Conservation (phyloP, 2,113 vertebrate species). For the Perccottus glenii region DNA sequence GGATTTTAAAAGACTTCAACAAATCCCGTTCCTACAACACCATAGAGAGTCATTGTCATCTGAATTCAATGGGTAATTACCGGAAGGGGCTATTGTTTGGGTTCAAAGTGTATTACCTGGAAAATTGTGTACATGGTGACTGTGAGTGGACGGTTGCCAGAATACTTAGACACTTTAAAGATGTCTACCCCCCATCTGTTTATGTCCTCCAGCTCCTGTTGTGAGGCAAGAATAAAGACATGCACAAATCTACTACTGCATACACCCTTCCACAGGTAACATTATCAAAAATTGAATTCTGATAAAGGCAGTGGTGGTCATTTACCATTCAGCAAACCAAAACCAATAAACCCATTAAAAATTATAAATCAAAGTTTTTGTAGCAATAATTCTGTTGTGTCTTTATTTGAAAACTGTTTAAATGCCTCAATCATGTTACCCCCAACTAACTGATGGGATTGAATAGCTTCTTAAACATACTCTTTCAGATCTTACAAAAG, state of each 20-base stretch:
- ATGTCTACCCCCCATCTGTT: constrained; percentile 91
- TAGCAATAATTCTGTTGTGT: too few species aligned
- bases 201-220: constrained; percentile 88
- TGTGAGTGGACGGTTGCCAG: constrained; percentile 86
- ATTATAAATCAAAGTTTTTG: too few species aligned
- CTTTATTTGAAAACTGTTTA: too few species aligned
- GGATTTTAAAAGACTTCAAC: constrained; percentile 93
- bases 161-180: constrained; percentile 89
- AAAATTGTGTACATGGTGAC: constrained; percentile 91
- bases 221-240: constrained; percentile 6
- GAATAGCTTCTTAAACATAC: too few species aligned
- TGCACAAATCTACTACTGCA: not conserved
- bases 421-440: too few species aligned
- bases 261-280: too few species aligned
- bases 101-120: constrained; percentile 79
- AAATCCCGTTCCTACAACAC: constrained; percentile 85
- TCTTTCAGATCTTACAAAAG: too few species aligned
- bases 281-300: too few species aligned
- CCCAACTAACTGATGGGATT: too few species aligned
- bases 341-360: too few species aligned
- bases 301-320: too few species aligned
- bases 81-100: constrained; percentile 2
- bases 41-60: not conserved
- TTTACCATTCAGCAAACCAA: too few species aligned
- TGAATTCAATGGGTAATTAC: not conserved